Conservation (phyloP, 2,113 vertebrate species). For the Pardalotus punctatus region DNA sequence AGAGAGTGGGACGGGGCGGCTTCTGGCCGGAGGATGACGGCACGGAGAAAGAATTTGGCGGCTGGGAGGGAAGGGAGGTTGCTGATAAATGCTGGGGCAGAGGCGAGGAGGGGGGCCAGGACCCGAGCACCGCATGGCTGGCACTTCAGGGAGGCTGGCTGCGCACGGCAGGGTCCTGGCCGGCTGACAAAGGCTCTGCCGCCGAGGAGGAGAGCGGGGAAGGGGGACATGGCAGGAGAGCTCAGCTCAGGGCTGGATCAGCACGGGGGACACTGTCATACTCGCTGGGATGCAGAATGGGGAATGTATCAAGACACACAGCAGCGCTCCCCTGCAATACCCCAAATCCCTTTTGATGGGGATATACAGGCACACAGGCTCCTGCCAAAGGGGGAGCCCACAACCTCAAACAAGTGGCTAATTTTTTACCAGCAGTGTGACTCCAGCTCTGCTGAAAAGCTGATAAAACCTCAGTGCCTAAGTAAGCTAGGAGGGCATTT, state of each 20-base stretch:
- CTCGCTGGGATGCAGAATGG: background rate
- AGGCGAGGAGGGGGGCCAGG: background rate
- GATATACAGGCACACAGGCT: background rate
- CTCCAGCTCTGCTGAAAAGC: background rate
- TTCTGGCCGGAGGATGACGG: slow-evolving; percentile 33
- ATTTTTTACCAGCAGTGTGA: background rate
- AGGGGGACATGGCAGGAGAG: background rate
- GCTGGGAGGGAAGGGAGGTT: slow-evolving; percentile 27
- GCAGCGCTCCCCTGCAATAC: background rate
- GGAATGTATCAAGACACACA: fast-evolving
- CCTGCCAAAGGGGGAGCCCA: background rate
- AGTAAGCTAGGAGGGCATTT: background rate
- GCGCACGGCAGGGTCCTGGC: background rate
- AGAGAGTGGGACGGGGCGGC: background rate
- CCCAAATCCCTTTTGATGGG: background rate
- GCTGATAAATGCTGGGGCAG: background rate
- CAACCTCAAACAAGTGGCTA: background rate
- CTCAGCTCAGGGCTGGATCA: background rate
- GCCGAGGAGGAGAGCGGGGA: background rate
- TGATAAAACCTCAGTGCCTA: background rate
- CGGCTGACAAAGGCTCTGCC: background rate
- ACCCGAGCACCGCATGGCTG: background rate
- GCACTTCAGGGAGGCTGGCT: background rate
- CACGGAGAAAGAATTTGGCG: slow-evolving; percentile 27
- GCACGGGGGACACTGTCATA: background rate